Conservation (phyloP, 2,797 vertebrate species). For the Pseudotriccus pelzelni region DNA sequence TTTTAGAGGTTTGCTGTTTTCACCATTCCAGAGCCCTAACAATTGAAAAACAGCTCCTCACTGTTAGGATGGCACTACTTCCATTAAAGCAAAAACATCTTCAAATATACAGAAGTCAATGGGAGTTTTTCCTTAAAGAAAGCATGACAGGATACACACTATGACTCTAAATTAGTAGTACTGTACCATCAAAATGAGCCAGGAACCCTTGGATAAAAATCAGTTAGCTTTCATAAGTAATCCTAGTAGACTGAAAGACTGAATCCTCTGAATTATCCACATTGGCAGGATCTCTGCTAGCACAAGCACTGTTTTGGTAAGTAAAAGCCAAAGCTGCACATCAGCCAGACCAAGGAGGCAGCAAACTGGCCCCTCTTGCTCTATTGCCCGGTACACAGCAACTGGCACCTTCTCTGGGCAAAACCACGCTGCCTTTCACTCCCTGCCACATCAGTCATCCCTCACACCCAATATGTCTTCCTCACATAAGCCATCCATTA, state of each 20-base stretch:
- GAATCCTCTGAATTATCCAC: neutral
- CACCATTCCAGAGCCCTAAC: neutral
- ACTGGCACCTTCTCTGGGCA: neutral
- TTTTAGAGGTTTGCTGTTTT: neutral
- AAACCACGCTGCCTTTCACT: neutral
- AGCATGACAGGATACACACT: neutral
- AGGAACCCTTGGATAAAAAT: neutral
- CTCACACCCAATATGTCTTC: rapidly evolving
- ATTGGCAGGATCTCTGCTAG: rapidly evolving
- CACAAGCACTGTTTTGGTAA: neutral
- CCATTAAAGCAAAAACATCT: constrained; percentile 3
- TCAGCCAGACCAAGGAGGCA: neutral
- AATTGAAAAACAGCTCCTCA: neutral
- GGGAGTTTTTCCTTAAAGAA: neutral
- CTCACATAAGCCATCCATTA: neutral
- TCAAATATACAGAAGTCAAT: constrained; percentile 13
- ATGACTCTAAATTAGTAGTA: neutral
- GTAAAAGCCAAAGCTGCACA: neutral
- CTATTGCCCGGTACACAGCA: neutral
- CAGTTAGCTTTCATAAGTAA: neutral
- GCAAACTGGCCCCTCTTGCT: neutral
- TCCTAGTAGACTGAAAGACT: neutral
- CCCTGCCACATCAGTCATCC: neutral
- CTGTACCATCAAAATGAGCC: neutral
- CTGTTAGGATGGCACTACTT: neutral